phyloP scores from a whole-genome alignment of 2,113 vertebrate species.

The Daubentonia madagascariensis region DNA sequence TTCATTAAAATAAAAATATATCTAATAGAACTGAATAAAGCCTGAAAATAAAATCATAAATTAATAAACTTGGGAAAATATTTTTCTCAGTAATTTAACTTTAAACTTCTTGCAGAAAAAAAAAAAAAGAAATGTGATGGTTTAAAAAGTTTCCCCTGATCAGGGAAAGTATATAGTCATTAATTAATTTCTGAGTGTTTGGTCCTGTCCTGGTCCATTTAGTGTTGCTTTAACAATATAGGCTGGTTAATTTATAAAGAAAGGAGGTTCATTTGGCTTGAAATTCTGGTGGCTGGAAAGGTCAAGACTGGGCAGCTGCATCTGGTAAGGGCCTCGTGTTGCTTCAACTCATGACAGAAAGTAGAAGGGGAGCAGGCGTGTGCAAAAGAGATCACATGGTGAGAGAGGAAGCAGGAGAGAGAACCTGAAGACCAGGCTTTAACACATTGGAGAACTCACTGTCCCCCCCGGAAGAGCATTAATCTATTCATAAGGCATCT shows the following conservation, averaged over 20 bases:
- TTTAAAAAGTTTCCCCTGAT: not conserved
- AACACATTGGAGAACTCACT: not conserved
- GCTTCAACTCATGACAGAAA: not conserved
- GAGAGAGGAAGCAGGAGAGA: not conserved
- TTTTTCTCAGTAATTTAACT: slow-evolving; percentile 3
- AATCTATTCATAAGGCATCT: not conserved
- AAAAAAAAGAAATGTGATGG: not conserved
- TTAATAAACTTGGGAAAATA: not conserved
- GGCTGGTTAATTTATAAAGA: not conserved
- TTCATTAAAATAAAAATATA: slow-evolving; percentile 45
- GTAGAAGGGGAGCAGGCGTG: not conserved
- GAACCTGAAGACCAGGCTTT: not conserved
- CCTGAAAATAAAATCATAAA: not conserved
- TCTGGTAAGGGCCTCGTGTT: not conserved
- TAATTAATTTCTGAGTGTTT: not conserved
- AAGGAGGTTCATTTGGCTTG: not conserved
- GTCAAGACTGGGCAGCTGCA: not conserved
- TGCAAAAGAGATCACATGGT: not conserved
- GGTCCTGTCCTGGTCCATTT: not conserved
- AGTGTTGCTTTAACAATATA: not conserved
- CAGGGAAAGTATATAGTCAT: not conserved
- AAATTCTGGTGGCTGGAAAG: not conserved
- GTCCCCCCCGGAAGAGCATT: not conserved
- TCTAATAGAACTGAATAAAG: not conserved
- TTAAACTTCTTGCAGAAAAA: not conserved